Percentiles rank a stretch among this genome's conserved stretches.
phyloP scores from a whole-genome alignment of 2,113 vertebrate genomes.

The Calyptomena viridis region DNA sequence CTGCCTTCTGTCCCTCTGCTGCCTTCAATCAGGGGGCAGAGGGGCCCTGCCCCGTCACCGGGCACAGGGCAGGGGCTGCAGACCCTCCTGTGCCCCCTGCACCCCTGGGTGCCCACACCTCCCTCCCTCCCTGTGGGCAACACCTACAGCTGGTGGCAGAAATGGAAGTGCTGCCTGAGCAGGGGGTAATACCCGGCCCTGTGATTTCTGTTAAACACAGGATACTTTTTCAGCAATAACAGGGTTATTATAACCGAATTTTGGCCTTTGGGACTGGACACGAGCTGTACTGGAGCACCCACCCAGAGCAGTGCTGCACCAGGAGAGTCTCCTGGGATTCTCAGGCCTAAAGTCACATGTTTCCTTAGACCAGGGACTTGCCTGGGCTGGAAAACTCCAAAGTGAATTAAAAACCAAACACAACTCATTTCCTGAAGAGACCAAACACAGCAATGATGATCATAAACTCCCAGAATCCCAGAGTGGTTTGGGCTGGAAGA shows the following conservation, averaged over 20 bases:
- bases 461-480: not conserved
- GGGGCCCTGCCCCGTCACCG: not conserved
- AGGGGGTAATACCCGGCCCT: conserved; percentile 29
- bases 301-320: not conserved
- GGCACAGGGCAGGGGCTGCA: rapidly evolving
- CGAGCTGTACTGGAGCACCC: not conserved
- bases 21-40: not conserved
- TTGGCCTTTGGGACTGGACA: not conserved
- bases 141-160: conserved; percentile 54
- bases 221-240: not conserved
- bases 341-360: not conserved
- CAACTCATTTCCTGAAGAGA: not conserved
- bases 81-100: conserved; percentile 1
- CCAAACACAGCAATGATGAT: not conserved
- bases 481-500: not conserved
- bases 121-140: conserved; percentile 58
- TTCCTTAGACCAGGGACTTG: not conserved
- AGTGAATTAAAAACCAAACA: not conserved
- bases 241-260: not conserved
- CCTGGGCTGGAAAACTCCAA: conserved; percentile 25
- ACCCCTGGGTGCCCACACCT: conserved; percentile 63
- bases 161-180: conserved; percentile 29
- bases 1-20: conserved; percentile 18
- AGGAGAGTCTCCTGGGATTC: not conserved
- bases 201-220: not conserved